These are phyloP conservation scores for Panthera tigris DNA, from an alignment of 2,113 vertebrate genomes.

Conservation along the genomic window DNA sequence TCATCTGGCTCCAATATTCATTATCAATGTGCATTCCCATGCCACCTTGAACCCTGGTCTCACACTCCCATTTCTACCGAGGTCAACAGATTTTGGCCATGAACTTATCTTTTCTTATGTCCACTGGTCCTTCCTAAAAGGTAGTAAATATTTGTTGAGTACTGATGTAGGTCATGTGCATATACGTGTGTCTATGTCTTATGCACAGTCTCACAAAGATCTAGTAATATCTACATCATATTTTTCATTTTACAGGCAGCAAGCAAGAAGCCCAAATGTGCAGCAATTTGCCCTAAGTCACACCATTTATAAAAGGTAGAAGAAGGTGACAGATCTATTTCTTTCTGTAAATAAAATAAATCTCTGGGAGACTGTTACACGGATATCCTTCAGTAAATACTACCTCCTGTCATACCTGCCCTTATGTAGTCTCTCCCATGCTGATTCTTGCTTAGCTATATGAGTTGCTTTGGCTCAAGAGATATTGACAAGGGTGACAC, in stretches of 20 bases:
- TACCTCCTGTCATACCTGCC: background rate
- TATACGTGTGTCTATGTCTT: background rate
- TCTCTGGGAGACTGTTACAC: background rate
- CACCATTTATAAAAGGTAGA: background rate
- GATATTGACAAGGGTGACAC: background rate
- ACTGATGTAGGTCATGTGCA: background rate
- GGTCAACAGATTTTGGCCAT: background rate
- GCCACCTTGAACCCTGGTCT: background rate
- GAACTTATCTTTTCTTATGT: background rate
- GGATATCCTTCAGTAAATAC: background rate
- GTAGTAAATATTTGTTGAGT: background rate
- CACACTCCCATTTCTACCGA: background rate
- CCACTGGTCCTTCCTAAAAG: background rate
- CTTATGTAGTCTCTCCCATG: background rate
- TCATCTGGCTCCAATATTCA: background rate
- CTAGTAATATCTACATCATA: background rate
- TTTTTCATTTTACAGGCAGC: background rate
- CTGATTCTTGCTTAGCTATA: background rate
- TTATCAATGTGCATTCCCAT: background rate
- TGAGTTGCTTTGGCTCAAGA: background rate
- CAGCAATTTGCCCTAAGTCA: background rate
- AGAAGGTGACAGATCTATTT: background rate
- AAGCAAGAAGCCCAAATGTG: slow-evolving; percentile 5
- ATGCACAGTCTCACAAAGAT: background rate
- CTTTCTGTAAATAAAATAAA: background rate